These are phyloP conservation scores for Pipistrellus nathusii DNA, from an alignment of 2,797 vertebrate genomes.

Conservation along the genomic window DNA sequence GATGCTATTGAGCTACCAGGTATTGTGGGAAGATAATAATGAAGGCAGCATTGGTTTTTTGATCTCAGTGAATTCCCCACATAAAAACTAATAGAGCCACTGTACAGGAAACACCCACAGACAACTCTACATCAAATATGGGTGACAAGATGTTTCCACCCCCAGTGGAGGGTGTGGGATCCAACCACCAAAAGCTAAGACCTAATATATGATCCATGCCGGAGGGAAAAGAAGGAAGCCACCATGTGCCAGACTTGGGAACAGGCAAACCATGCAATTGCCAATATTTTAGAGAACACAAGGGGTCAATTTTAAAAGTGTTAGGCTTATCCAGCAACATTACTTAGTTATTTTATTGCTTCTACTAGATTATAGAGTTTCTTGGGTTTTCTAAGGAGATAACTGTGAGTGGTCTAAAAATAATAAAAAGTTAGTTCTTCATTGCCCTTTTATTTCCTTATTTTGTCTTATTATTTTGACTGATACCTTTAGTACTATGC, in stretches of 20 bases:
- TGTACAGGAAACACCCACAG: neutral
- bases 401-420: neutral
- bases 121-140: neutral
- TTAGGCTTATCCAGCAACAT: neutral
- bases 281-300: neutral
- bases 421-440: conserved; percentile 7
- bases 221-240: neutral
- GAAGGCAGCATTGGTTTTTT: neutral
- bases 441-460: neutral
- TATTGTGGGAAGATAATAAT: neutral
- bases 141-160: neutral
- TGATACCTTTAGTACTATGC: neutral
- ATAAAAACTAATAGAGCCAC: neutral
- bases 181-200: neutral
- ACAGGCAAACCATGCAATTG: neutral
- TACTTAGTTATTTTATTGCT: neutral
- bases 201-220: neutral
- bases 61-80: neutral
- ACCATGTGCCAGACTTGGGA: neutral
- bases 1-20: neutral
- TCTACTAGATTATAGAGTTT: neutral
- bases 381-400: neutral
- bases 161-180: neutral
- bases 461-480: neutral
- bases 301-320: neutral